A percentile compares a stretch with the other conserved stretches of the same genome.
Evolutionary conservation across 2,797 vertebrate species (phyloP).

Genomic region (Manis javanica): DNA sequence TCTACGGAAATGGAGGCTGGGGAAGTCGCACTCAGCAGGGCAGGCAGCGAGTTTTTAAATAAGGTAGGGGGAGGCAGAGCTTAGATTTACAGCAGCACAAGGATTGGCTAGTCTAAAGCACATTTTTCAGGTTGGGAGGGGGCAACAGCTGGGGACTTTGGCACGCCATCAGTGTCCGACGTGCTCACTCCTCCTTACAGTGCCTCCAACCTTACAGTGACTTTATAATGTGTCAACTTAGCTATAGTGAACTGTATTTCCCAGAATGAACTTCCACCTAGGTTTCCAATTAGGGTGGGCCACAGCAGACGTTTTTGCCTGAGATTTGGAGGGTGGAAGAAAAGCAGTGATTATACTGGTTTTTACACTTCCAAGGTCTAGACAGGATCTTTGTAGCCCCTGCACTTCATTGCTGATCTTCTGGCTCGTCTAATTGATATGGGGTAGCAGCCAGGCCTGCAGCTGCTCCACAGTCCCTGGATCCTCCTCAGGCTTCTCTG

Average conservation of each 20-base stretch:
- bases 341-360: neutral
- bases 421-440: neutral
- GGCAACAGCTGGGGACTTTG: no score
- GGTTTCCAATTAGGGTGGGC: conserved; percentile 34
- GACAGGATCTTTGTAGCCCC: neutral
- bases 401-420: neutral
- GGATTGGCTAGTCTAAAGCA: no score
- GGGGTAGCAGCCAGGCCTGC: neutral
- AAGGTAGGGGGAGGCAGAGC: no score
- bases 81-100: no score
- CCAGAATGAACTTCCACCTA: conserved; percentile 9
- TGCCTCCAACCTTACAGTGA: no score
- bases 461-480: neutral
- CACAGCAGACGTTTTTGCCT: neutral
- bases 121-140: no score
- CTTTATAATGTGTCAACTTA: conserved; percentile 8
- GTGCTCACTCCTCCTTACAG: no score
- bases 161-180: no score
- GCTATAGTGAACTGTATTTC: conserved; percentile 24
- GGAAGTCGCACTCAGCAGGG: no score
- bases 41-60: no score
- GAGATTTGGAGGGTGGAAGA: neutral
- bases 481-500: neutral
- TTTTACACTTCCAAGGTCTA: neutral
- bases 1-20: no score